Conservation (phyloP, 2,888 invertebrate genomes). For the Amphipoea oculea region DNA sequence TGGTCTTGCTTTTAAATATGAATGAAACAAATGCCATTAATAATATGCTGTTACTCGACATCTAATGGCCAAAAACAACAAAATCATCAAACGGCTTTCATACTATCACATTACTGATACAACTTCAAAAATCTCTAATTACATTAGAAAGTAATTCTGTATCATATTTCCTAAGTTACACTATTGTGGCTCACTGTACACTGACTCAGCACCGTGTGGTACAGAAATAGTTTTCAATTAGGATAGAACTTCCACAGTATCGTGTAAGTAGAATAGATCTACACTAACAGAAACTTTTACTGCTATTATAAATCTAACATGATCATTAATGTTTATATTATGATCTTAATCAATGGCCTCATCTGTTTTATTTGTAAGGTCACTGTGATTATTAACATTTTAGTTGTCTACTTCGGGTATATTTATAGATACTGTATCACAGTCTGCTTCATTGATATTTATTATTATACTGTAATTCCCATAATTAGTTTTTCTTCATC, state of each 20-base stretch:
- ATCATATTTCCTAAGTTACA: constrained; percentile 50
- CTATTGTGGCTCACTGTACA: constrained; percentile 45
- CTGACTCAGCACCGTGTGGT: constrained; percentile 60
- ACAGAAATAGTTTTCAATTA: constrained; percentile 57
- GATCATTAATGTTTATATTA: constrained; percentile 42
- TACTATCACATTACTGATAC: constrained; percentile 36
- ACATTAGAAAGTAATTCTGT: constrained; percentile 58
- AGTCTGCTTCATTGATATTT: constrained; percentile 54
- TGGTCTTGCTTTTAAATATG: not conserved
- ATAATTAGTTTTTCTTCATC: constrained; percentile 44
- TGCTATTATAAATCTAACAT: constrained; percentile 39
- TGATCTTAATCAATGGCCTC: constrained; percentile 47
- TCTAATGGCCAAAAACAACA: constrained; percentile 10
- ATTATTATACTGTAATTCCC: constrained; percentile 20
- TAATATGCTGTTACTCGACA: no score
- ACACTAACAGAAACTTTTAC: constrained; percentile 51
- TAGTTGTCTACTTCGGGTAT: constrained; percentile 29
- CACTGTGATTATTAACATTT: constrained; percentile 43
- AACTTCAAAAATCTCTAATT: constrained; percentile 51
- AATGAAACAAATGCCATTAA: not conserved
- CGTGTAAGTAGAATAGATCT: constrained; percentile 51
- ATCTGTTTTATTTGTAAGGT: constrained; percentile 50
- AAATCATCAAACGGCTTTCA: constrained; percentile 30
- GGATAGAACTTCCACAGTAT: constrained; percentile 56
- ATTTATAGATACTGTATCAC: constrained; percentile 29